These are phyloP conservation scores for Anas platyrhynchos DNA, from an alignment of 2,113 vertebrate genomes.

Conservation along the genomic window DNA sequence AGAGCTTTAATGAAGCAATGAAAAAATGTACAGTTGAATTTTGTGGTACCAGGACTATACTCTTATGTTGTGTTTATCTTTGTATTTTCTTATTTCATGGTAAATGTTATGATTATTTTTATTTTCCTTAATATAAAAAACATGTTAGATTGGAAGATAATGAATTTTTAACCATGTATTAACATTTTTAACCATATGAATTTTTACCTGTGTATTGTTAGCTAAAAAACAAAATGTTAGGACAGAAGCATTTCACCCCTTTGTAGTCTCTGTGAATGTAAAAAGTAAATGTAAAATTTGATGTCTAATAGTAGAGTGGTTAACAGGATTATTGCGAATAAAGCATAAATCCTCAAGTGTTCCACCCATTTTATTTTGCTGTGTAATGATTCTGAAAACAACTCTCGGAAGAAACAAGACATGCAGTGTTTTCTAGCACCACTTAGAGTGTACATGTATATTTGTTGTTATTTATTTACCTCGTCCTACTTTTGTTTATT, in stretches of 20 bases:
- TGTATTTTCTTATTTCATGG: not conserved
- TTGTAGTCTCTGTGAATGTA: not conserved
- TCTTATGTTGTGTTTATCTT: not conserved
- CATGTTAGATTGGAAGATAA: not conserved
- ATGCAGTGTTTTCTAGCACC: not conserved
- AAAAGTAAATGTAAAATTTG: not conserved
- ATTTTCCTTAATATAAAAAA: not conserved
- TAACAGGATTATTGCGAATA: not conserved
- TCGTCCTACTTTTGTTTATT: slow-evolving; percentile 22
- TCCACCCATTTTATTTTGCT: not conserved
- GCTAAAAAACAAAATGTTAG: not conserved
- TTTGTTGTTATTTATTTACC: slow-evolving; percentile 37
- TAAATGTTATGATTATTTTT: not conserved
- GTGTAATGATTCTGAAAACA: not conserved
- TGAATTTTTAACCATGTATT: not conserved
- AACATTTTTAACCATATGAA: no score
- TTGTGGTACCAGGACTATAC: not conserved
- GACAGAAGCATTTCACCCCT: not conserved
- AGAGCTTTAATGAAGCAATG: not conserved
- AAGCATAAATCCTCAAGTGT: not conserved
- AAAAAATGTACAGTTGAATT: not conserved
- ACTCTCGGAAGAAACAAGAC: not conserved
- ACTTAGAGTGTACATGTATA: not conserved
- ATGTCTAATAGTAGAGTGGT: not conserved
- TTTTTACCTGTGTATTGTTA: not conserved